These are phyloP conservation scores for Cyprinodon brontotheroides DNA, from an alignment of 2,113 vertebrate genomes.

Conservation along the genomic window DNA sequence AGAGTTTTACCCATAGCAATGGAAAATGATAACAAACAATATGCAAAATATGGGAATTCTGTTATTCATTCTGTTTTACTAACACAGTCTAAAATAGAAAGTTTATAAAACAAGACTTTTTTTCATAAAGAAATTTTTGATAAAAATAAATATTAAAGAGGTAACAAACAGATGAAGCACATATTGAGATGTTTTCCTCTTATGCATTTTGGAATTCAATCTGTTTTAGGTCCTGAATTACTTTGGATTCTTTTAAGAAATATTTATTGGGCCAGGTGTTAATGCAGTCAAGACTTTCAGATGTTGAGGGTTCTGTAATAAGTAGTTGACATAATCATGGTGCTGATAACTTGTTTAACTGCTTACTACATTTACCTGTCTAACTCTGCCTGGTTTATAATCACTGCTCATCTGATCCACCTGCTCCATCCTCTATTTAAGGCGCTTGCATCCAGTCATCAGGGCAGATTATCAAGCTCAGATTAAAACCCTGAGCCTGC, in stretches of 20 bases:
- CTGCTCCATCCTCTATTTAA: too few relatives aligned
- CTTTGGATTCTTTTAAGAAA: not conserved
- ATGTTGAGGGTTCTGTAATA: not conserved
- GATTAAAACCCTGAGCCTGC: too few relatives aligned
- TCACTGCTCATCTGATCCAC: too few relatives aligned
- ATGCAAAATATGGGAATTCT: not conserved
- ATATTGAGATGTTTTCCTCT: not conserved
- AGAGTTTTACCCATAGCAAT: not conserved
- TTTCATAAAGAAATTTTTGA: too few relatives aligned
- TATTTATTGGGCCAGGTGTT: not conserved
- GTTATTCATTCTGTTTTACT: not conserved
- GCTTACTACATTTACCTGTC: too few relatives aligned
- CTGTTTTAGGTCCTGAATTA: not conserved
- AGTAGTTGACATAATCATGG: too few relatives aligned
- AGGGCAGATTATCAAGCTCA: too few relatives aligned
- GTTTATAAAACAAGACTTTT: not conserved
- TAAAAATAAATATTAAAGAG: not conserved
- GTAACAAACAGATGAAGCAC: not conserved
- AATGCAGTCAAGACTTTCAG: not conserved
- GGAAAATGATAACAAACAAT: not conserved
- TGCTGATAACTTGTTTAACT: too few relatives aligned
- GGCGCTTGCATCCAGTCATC: too few relatives aligned
- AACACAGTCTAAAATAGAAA: not conserved
- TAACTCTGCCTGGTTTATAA: too few relatives aligned
- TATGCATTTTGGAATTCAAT: too few relatives aligned